Evolutionary conservation across 2,888 invertebrate genomes (phyloP), one percentile per base, ranked within the genome.

Genomic region (Heliconius aoede): DNA sequence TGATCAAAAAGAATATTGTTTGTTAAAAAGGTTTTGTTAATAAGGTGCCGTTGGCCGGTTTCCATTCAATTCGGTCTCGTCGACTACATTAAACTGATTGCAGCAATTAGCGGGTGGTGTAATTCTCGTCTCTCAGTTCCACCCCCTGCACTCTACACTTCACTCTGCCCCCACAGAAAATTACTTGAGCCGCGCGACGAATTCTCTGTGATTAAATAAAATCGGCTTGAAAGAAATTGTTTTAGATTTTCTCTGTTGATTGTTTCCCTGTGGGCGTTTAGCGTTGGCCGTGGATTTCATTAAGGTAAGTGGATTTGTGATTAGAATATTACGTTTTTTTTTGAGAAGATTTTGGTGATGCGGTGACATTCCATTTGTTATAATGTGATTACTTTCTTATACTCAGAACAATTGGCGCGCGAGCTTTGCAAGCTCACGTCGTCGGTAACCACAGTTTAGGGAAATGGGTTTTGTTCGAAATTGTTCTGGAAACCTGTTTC

Each of bases 21-120:
- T 88, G 87, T 90, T 90, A 89, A 89, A 88, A 88, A 87, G 87
- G 82, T 86, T 85, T 84, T 87, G 87, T 90, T 90, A 89, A 89
- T 89, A 88, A 87, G 87, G 82, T 86, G 85, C 85, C 88, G 88
- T 87, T 87, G 86, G 88, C 86, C 83, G 86, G 86, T 85, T 88
- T 86, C 85, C 84, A 88, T 88, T 88, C 87, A 88, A 88, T 89
- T 88, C 85, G 87, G 90, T 88, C 89, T 89, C 88, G 91, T 88
- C 91, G 92, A 92, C 92, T 93, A 93, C 93, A 94, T 94, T 93
- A 93, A 90, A 93, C 90, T 93, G 93, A 94, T 94, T 93, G 92
- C 93, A 88, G 92, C 91, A 94, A 94, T 94, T 94, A 94, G 92
- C 87, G 93, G 90, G 91, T 92, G 93, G 91, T 91, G 92, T 92